Base-by-base conservation (phyloP, 2,888 invertebrate genomes). In the Pocota personata region DNA sequence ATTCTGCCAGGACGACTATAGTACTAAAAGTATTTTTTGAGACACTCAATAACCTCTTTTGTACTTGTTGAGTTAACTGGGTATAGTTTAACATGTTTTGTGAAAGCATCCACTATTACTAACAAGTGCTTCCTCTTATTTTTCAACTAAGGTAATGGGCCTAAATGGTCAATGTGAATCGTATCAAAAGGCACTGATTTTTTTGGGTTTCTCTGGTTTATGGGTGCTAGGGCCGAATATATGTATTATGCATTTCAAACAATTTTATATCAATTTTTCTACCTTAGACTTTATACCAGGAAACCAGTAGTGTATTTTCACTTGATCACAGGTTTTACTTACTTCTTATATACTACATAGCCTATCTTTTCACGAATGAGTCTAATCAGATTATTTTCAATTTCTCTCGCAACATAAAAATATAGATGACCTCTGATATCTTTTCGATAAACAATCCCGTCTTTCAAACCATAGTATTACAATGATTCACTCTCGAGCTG, bases 1-100 rank as follows among this genome's bases (percentile, higher is more conserved):
- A 78, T 69, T 3, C 77, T n/a, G 19, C 87, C 73, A 14, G 82
- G 73, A 55, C 71, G 73, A 78, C 21, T 82, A n/a, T n/a, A n/a
- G n/a, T n/a, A n/a, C n/a, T n/a, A n/a, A n/a, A n/a, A n/a, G n/a
- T n/a, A 87, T 14, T 79, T 82, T 60, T 62, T 64, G 8, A 86
- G 35, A 12, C 50, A 35, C 16, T n/a, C 19, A 8, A 32, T 40
- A 2, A 72, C 79, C 16, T 69, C 77, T 2, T n/a, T 46, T 1
- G 58, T 58, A 30, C 77, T 79, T 2, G 62, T 73, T n/a, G 72
- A 73, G n/a, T n/a, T n/a, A n/a, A n/a, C n/a, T n/a, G n/a, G n/a
- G n/a, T n/a, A n/a, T n/a, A n/a, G n/a, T 30, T 73, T 80, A 2
- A 80, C 46, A 12, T 16, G 57, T 27, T 80, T 80, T 1, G 73